Evolutionary conservation across 2,888 invertebrate genomes (phyloP), one percentile per base, ranked within the genome.

Genomic region (Notodonta dromedarius): DNA sequence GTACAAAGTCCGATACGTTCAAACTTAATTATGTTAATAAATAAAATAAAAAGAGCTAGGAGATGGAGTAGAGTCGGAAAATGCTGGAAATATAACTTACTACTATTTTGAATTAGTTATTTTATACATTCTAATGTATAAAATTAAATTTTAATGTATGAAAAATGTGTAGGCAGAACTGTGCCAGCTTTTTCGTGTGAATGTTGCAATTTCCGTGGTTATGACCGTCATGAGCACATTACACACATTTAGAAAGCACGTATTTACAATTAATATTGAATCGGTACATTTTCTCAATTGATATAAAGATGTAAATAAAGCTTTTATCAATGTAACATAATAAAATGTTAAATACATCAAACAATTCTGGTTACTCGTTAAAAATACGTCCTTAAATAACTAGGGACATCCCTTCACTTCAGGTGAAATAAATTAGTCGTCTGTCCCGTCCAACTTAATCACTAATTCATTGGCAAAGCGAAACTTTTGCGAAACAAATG

Each of bases 1-100:
- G 93, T 91, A 92, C 84, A 81, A 91, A 92, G 91, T 91, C 88
- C 88, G 88, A 92, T 92, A 90, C 88, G 85, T 88, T 85, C 77
- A 78, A 82, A 89, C 86, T 88, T 92, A 89, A 91, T 90, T 90
- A 81, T 88, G 85, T 90, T 91, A 91, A 90, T 91, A 88, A 90
- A 88, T 88, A 85, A 88, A 79, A 74, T 67, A 71, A 73, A 69
- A 70, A 66, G 67, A 68, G 65, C 68, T 70, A 69, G 72, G 72
- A 73, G 24, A 2, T 73, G 71, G 68, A 77, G 73, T 75, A 75
- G 74, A 73, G 74, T 63, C 66, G 67, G 63, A 62, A 60, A 61
- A 44, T 53, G 14, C 5, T n/a, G 35, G 13, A 7, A 24, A 24
- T 24, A 24, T 24, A 24, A 24, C 24, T 24, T 24, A 24, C 24